Conservation (phyloP, 2,797 vertebrate genomes). For the Cynodonichthys magdalenae region DNA sequence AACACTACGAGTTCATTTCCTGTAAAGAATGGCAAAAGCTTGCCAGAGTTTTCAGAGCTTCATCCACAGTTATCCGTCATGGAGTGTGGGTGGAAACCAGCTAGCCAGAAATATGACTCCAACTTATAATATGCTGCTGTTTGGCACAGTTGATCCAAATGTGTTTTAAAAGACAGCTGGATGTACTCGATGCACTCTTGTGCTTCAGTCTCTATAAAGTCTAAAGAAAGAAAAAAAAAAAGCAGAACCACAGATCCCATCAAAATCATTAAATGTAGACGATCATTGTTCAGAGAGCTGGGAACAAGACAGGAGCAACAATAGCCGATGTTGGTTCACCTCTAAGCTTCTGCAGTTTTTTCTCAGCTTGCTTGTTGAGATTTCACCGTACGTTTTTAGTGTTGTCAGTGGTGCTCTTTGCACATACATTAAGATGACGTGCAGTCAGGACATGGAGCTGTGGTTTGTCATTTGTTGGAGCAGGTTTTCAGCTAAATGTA, state of each 20-base stretch:
- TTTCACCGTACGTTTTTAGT: constrained; percentile 6
- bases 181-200: not conserved
- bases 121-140: not conserved
- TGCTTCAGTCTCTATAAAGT: not conserved
- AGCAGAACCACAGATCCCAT: constrained; percentile 2
- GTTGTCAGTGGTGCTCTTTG: constrained; percentile 18
- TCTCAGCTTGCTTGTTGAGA: constrained; percentile 8
- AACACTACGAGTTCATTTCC: not conserved
- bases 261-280: not conserved
- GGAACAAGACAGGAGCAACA: not conserved
- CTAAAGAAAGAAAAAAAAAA: not conserved
- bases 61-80: not conserved
- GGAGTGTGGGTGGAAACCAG: not conserved
- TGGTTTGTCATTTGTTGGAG: constrained; percentile 25
- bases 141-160: not conserved
- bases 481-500: constrained; percentile 34
- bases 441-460: constrained; percentile 39
- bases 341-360: constrained; percentile 1
- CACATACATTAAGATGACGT: constrained; percentile 14
- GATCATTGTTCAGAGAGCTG: not conserved
- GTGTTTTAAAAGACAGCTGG: not conserved
- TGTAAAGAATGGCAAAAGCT: not conserved
- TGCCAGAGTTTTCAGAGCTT: not conserved
- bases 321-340: not conserved
- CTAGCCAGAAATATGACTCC: not conserved